Evolutionary conservation across 2,113 vertebrate species (phyloP).

Genomic region (Alligator mississippiensis): DNA sequence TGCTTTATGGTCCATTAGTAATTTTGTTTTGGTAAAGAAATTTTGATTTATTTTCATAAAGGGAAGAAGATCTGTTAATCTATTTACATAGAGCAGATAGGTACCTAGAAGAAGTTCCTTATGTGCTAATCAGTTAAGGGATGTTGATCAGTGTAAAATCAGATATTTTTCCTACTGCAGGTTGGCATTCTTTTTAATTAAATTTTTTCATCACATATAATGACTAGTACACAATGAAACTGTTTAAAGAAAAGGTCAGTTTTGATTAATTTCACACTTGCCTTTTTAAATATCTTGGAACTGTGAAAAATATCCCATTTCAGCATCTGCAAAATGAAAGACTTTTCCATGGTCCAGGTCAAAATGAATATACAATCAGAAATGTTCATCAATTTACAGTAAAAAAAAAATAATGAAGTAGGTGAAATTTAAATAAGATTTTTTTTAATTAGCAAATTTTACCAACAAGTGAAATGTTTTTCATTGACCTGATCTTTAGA

Average conservation of each 20-base stretch:
- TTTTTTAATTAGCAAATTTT: not conserved
- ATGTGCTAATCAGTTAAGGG: not conserved
- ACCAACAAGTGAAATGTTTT: not conserved
- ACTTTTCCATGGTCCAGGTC: not conserved
- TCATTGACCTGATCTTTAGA: not conserved
- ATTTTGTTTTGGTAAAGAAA: not conserved
- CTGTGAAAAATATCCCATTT: not conserved
- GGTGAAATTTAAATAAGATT: not conserved
- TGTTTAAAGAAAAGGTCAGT: slow-evolving; percentile 9
- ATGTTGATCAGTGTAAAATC: not conserved
- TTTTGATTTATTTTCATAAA: not conserved
- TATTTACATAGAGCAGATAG: not conserved
- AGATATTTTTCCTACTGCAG: not conserved
- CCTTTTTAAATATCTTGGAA: not conserved
- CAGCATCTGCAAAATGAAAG: not conserved
- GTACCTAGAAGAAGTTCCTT: not conserved
- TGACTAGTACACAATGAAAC: slow-evolving; percentile 27
- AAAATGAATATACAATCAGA: too few relatives aligned
- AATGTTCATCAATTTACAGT: too few relatives aligned
- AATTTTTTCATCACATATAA: not conserved
- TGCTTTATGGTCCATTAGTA: not conserved
- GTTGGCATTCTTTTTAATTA: not conserved
- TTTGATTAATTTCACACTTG: not conserved
- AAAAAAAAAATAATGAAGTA: not conserved
- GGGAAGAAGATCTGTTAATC: not conserved